Base-by-base conservation (phyloP, 2,113 vertebrate species). In the Empidonax alnorum region DNA sequence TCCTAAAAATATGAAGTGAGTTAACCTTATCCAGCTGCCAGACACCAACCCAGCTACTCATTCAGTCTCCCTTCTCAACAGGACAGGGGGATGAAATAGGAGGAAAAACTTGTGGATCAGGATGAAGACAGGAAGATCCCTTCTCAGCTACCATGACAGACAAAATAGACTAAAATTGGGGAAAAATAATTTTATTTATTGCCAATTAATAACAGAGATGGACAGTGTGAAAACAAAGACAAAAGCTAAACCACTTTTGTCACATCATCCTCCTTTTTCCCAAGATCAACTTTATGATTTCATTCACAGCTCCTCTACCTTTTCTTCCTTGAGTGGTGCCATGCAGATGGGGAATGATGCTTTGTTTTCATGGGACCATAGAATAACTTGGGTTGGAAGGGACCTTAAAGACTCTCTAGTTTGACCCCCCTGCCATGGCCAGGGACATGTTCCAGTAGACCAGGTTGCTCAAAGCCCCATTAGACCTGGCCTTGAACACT, bases 251-350 rank as follows among this genome's bases (percentile, higher is more conserved):
- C 8, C 22, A n/a, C 19, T 3, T 58, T 62, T 24, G 11, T 59
- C 10, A 20, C 20, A 39, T 7, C 9, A 59, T 33, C 4, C 1
- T 3, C 4, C 12, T 75, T 65, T 63, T 66, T 13, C 30, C 37
- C 3, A 61, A 74, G 46, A 20, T 61, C 21, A 75, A 5, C 14
- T 55, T 84, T 8, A 65, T 6, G 35, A 3, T 7, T 75, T 69
- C 33, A 19, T 75, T 87, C 14, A 31, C 46, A 84, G 2, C 10
- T 59, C 9, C 13, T 83, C n/a, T 74, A 39, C 7, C 27, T 78
- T 28, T 5, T 53, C 18, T 22, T 4, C 6, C 1, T 41, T 4
- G 2, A 55, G 10, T 66, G 27, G 5, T 1, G 0, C 7, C 37
- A 28, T 10, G 5, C 3, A 1, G 10, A 31, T 27, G 22, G 7